Percentiles rank a stretch among this genome's conserved stretches.
Conservation (phyloP, 2,888 invertebrate genomes). For the Drosophila ochracea region DNA sequence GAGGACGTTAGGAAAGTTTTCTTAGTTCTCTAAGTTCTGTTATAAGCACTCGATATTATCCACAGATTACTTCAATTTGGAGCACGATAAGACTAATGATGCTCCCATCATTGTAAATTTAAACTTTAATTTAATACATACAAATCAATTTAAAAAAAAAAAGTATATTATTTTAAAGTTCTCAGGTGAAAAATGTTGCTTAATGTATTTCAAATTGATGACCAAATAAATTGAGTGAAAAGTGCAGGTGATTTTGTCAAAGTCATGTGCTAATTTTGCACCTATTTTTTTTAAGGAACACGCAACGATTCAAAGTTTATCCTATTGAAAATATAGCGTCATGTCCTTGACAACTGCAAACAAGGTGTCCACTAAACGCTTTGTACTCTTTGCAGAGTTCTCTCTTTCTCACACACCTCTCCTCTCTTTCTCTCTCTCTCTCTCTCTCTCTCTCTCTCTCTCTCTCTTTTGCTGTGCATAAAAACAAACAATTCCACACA, state of each 20-base stretch:
- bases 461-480: background rate
- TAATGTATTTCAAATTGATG: background rate
- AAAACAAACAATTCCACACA: background rate
- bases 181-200: background rate
- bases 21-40: background rate
- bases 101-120: background rate
- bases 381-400: too few relatives aligned
- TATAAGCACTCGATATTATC: background rate
- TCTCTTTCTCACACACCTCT: background rate
- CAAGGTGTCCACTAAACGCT: background rate
- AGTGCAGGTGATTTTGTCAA: background rate
- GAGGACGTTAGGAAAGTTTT: background rate
- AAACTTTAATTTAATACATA: background rate
- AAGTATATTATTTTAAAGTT: background rate
- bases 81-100: background rate
- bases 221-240: background rate
- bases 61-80: background rate
- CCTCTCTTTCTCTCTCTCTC: background rate
- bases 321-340: background rate
- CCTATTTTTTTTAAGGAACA: background rate
- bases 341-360: slow-evolving; percentile 7
- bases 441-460: background rate
- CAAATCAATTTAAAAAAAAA: too few relatives aligned
- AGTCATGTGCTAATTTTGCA: background rate
- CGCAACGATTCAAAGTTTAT: background rate